Evolutionary conservation across 1,140 invertebrate genomes (phyloP), one percentile per base, ranked within the genome.

Genomic region (Pollicipes pollicipes): DNA sequence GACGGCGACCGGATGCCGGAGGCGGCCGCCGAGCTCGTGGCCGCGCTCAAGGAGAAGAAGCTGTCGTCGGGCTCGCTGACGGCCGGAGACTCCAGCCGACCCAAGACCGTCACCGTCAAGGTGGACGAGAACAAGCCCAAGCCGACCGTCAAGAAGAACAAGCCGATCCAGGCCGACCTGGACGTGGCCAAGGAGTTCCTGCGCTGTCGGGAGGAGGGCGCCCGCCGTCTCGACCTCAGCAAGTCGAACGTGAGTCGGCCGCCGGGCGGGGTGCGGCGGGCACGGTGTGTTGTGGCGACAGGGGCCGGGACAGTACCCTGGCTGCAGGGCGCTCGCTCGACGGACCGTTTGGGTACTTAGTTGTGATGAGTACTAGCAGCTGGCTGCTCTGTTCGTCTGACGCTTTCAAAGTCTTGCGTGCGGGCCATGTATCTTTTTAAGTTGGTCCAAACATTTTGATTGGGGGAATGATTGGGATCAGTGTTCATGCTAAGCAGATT

Each of bases 171-270:
- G 81, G 92, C 93, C 3, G 92, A 95, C 79, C 81, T 96, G 73
- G 96, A 99, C 83, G 89, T 98, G 37, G 86, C 89, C 24, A 97
- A 98, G 79, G 95, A 97, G 78, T 90, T 99, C 77, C 83, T 88
- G 70, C 81, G 74, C 71, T 98, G 95, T 79, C 88, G 88, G 74
- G 97, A 99, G 73, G 93, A 97, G 80, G 88, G 88, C 64, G 85
- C 91, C 8, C 88, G 86, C 73, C 84, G 94, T 69, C 82, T 99
- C 66, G 96, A 99, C 83, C 85, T 99, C 30, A 97, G 94, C 80
- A 99, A 98, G 82, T 97, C 93, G n/a, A 97, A 92, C 77, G 84
- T 87, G 78, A 80, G 78, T 75, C n/a, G n/a, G n/a, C 32, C 37
- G 28, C 30, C 66, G n/a, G 21, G 29, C 71, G 24, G 69, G 26